Percentiles rank a stretch among this genome's conserved stretches.
Conservation (phyloP, 2,797 vertebrate genomes). For the Prunella strophiata region DNA sequence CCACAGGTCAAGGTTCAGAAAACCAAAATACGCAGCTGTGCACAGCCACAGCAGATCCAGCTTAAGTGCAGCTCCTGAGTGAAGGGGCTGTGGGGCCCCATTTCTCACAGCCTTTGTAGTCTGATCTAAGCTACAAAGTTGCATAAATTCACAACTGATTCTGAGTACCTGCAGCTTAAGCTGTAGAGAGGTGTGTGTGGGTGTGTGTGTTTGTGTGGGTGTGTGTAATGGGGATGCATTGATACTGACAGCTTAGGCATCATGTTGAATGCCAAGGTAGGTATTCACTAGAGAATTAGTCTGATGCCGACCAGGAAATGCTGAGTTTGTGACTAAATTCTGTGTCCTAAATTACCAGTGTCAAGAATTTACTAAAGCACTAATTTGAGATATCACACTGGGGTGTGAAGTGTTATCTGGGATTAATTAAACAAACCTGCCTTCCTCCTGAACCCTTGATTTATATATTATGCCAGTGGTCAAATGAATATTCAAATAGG, state of each 20-base stretch:
- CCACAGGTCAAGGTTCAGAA: neutral
- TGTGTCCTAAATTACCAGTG: neutral
- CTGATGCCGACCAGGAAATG: neutral
- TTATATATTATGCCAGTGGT: neutral
- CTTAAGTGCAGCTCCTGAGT: neutral
- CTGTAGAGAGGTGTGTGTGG: neutral
- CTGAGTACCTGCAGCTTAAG: neutral
- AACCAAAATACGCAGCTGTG: neutral
- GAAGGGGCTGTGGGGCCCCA: neutral
- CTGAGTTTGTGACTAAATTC: neutral
- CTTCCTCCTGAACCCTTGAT: neutral
- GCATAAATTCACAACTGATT: neutral
- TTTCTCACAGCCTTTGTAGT: neutral
- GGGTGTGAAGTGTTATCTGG: neutral
- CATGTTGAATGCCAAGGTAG: neutral
- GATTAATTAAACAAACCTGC: neutral
- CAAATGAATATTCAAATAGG: neutral
- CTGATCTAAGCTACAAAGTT: neutral
- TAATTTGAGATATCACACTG: neutral
- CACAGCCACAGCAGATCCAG: neutral
- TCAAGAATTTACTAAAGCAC: neutral
- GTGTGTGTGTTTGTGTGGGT: too few relatives aligned
- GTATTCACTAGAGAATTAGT: neutral
- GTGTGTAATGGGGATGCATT: neutral
- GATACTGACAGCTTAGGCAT: neutral